A percentile compares a stretch with the other conserved stretches of the same genome.
Conservation (phyloP, 2,888 invertebrate genomes). For the Petrophora chlorosata region DNA sequence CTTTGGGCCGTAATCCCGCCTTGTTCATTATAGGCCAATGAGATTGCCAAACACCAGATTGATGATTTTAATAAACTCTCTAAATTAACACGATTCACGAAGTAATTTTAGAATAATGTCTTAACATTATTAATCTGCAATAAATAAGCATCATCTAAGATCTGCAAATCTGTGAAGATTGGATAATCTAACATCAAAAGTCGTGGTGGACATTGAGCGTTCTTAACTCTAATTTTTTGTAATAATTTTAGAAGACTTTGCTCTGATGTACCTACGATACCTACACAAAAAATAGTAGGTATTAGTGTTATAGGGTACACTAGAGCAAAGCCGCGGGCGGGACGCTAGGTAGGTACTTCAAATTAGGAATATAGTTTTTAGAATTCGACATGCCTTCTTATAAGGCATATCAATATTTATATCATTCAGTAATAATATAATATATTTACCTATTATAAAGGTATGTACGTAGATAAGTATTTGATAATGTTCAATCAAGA, state of each 20-base stretch:
- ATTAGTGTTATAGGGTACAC: too few species aligned
- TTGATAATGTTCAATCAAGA: constrained; percentile 65
- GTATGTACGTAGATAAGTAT: constrained; percentile 17
- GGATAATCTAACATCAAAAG: constrained; percentile 2
- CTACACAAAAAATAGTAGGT: too few species aligned
- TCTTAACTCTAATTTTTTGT: neutral
- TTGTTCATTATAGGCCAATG: constrained; percentile 74
- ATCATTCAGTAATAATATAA: too few species aligned
- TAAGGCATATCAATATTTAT: neutral
- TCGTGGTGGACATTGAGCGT: neutral
- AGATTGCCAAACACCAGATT: constrained; percentile 59
- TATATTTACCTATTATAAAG: too few species aligned
- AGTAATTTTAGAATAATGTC: neutral
- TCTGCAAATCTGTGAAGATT: constrained; percentile 1
- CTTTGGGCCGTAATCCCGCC: constrained; percentile 64
- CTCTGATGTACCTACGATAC: too few species aligned
- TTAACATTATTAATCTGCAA: neutral
- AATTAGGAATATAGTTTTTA: too few species aligned
- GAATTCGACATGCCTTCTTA: too few species aligned
- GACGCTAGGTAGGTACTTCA: too few species aligned
- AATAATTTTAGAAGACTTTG: neutral
- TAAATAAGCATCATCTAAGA: neutral
- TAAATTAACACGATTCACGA: neutral
- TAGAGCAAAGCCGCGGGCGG: too few species aligned
- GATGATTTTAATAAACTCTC: constrained; percentile 58